Evolutionary conservation across 1,140 invertebrate species (phyloP).

Genomic region (Conus betulinus): DNA sequence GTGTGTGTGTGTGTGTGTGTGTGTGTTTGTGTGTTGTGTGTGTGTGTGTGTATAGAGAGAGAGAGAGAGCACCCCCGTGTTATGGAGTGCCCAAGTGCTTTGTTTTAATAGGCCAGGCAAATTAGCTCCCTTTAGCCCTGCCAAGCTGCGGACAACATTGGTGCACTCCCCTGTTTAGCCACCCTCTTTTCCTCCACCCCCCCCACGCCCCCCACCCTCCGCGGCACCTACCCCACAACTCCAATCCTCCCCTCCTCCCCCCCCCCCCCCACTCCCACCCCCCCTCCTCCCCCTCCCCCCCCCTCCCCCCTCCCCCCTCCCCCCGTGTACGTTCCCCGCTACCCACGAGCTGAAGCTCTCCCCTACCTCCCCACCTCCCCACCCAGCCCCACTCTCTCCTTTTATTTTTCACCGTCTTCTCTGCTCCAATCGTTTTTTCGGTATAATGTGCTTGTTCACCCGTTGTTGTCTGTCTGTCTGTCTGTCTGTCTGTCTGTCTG

Average conservation of each 20-base stretch:
- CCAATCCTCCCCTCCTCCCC: neutral
- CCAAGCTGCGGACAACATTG: neutral
- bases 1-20: too few relatives aligned
- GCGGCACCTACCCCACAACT: neutral
- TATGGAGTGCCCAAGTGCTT: neutral
- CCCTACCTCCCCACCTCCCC: neutral
- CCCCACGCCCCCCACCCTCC: neutral
- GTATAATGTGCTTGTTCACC: too few relatives aligned
- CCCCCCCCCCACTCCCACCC: neutral
- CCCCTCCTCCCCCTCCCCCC: neutral
- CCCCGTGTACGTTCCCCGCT: neutral
- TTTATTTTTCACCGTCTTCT: neutral
- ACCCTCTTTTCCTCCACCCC: neutral
- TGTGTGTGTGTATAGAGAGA: too few relatives aligned
- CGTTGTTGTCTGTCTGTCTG: neutral
- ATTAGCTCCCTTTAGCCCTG: conserved; percentile 20
- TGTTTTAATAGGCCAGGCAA: conserved; percentile 14
- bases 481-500: neutral
- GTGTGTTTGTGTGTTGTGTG: too few relatives aligned
- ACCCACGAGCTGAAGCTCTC: neutral
- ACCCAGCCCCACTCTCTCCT: neutral
- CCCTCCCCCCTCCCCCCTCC: neutral
- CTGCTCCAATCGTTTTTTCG: neutral
- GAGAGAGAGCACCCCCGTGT: neutral
- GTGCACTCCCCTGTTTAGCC: neutral